Evolutionary conservation across 2,113 vertebrate species (phyloP).

Genomic region (Cyanoderma ruficeps): DNA sequence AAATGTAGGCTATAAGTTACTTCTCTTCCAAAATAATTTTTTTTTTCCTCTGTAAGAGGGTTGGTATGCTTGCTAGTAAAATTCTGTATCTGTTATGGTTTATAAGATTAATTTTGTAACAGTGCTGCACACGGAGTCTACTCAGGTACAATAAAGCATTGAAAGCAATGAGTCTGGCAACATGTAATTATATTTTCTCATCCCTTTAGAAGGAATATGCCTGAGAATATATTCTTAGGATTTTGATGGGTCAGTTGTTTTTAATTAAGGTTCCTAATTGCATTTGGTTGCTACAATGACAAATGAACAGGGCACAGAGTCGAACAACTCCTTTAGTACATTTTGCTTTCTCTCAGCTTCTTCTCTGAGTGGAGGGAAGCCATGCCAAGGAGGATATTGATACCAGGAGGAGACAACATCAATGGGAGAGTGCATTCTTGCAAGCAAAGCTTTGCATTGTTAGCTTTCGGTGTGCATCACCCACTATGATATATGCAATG

Average conservation of each 20-base stretch:
- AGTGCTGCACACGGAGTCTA: background rate
- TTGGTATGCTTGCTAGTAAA: background rate
- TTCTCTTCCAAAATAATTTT: background rate
- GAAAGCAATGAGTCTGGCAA: background rate
- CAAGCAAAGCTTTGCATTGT: background rate
- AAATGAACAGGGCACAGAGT: background rate
- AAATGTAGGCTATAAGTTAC: background rate
- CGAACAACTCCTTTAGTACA: background rate
- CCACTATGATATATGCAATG: background rate
- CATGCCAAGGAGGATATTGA: background rate
- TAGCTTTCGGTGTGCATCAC: background rate
- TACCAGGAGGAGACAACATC: background rate
- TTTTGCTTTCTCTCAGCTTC: background rate
- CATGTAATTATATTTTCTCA: background rate
- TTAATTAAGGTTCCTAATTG: conserved; percentile 24
- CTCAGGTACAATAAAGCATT: background rate
- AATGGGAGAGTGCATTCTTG: background rate
- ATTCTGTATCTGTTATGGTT: background rate
- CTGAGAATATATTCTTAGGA: background rate
- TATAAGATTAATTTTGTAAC: background rate
- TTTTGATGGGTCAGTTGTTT: conserved; percentile 48
- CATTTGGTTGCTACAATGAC: conserved; percentile 23
- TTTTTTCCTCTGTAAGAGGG: background rate
- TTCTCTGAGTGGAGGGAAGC: background rate
- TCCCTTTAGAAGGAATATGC: background rate